Percentiles rank a stretch among this genome's conserved stretches.
phyloP scores from a whole-genome alignment of 2,113 vertebrate species.

The Argyrosomus japonicus region DNA sequence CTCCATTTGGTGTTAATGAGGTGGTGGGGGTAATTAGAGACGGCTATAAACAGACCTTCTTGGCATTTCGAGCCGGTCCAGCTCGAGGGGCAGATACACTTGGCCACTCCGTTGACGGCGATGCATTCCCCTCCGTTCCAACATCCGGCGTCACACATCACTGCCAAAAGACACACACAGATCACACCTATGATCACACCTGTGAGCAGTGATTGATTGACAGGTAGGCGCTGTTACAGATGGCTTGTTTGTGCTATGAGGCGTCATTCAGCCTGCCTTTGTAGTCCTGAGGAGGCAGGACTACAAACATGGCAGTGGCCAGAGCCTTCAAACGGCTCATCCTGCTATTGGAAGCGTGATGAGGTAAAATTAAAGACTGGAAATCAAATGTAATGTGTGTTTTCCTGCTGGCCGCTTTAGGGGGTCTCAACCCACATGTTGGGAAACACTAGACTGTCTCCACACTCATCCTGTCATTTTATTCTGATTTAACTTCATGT shows the following conservation, averaged over 20 bases:
- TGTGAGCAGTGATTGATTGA: background rate
- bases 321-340: no score
- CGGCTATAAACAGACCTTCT: slow-evolving; percentile 81
- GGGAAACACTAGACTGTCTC: no score
- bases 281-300: no score
- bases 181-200: background rate
- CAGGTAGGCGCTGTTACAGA: no score
- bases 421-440: no score
- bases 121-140: slow-evolving; percentile 89
- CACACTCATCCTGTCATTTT: no score
- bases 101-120: slow-evolving; percentile 85
- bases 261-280: no score
- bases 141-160: slow-evolving; percentile 89
- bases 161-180: slow-evolving; percentile 69
- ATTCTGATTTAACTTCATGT: no score
- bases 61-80: slow-evolving; percentile 90
- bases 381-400: no score
- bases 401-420: no score
- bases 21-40: slow-evolving; percentile 21
- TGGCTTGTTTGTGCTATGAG: no score
- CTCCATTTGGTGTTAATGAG: slow-evolving; percentile 36
- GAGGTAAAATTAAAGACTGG: background rate
- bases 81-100: slow-evolving; percentile 88
- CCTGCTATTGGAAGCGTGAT: background rate
- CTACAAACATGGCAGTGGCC: no score